Evolutionary conservation across 2,888 invertebrate genomes (phyloP), one percentile per base, ranked within the genome.

Genomic region (Ormyrus thymus): DNA sequence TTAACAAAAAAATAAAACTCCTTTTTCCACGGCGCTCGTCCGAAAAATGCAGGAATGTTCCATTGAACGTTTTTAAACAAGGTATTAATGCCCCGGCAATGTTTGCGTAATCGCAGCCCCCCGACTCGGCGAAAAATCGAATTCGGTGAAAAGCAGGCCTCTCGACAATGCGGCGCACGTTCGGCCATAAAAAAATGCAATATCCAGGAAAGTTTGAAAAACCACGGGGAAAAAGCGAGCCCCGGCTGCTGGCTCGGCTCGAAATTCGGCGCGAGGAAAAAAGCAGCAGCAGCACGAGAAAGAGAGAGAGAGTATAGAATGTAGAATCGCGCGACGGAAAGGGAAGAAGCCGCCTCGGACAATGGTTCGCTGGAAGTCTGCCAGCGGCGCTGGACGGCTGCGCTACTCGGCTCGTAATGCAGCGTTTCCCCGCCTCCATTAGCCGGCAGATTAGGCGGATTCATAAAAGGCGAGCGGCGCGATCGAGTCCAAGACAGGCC

Each of bases 321-420:
- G 46, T 29, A 48, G 3, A 15, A 50, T 50, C 45, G 7, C 15
- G 13, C 15, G 59, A 50, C 15, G 59, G 29, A 29, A 29, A 29
- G 61, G 11, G 55, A 15, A 59, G 45, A 45, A 64, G 46, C 43
- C 7, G 55, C 8, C 29, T 8, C 8, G 46, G 53, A 61, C 53
- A 61, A 75, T n/a, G 53, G 53, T 29, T 65, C 13, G 48, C 50
- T 69, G 76, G 69, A 29, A 6, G 48, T 55, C 13, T 62, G 69
- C 69, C 69, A 76, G 61, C 29, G n/a, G 5, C 10, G 59, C 56
- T 59, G 58, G 51, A 51, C 59, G 13, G 7, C 46, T 11, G 13
- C 56, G 48, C 15, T 85, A 85, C 85, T 83, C 29, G 8, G 43
- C 59, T 10, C 59, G n/a, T 61, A 43, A 7, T 7, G 13, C 58